phyloP scores from a whole-genome alignment of 2,113 vertebrate genomes.

The Indicator maculatus region DNA sequence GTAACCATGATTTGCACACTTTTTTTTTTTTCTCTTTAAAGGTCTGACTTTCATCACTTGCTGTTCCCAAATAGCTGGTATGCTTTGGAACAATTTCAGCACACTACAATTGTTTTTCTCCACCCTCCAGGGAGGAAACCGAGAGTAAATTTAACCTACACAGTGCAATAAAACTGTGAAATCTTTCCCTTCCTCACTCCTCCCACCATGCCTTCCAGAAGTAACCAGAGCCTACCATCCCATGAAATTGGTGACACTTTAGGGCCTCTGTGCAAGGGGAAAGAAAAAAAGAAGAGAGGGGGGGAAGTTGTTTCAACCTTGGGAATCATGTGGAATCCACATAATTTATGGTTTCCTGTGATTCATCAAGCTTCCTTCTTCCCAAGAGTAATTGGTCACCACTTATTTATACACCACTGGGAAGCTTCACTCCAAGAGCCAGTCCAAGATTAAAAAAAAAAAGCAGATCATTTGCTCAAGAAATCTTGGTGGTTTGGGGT shows the following conservation, averaged over 20 bases:
- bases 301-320: slow-evolving; percentile 47
- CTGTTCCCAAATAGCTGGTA: not conserved
- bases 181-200: not conserved
- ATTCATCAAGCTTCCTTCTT: slow-evolving; percentile 79
- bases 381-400: slow-evolving; percentile 64
- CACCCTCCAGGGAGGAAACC: slow-evolving; percentile 21
- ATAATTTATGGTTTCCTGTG: slow-evolving; percentile 80
- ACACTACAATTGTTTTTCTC: not conserved
- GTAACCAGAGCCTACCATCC: slow-evolving; percentile 36
- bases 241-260: slow-evolving; percentile 44
- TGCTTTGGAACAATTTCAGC: slow-evolving; percentile 20
- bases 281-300: not conserved
- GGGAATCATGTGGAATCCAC: slow-evolving; percentile 71
- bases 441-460: slow-evolving; percentile 29
- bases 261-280: not conserved
- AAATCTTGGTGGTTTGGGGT: not conserved
- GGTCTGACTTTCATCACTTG: not conserved
- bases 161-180: not conserved
- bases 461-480: slow-evolving; percentile 12
- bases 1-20: not conserved
- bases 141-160: slow-evolving; percentile 12
- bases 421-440: slow-evolving; percentile 49
- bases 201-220: slow-evolving; percentile 37
- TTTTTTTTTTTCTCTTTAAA: not conserved
- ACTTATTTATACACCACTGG: slow-evolving; percentile 64